Evolutionary conservation across 2,797 vertebrate genomes (phyloP).

Genomic region (Myripristis murdjan): DNA sequence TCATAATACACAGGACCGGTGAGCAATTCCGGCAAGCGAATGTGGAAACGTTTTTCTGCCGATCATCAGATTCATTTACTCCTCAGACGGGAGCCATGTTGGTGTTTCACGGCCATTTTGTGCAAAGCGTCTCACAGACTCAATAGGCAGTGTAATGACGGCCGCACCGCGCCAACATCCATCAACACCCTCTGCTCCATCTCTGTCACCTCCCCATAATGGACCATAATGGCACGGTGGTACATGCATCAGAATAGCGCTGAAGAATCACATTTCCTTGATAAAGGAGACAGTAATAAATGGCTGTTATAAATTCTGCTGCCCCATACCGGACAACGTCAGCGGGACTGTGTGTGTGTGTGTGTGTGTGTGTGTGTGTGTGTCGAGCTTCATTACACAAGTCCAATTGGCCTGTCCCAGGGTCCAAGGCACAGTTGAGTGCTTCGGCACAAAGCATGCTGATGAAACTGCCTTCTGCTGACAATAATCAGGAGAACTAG

Average conservation of each 20-base stretch:
- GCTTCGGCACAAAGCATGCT: conserved; percentile 84
- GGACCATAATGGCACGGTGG: conserved; percentile 66
- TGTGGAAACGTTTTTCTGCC: conserved; percentile 45
- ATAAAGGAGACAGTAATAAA: conserved; percentile 79
- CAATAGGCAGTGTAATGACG: conserved; percentile 65
- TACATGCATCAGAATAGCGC: conserved; percentile 59
- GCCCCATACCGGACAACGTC: conserved; percentile 53
- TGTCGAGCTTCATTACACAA: conserved; percentile 80
- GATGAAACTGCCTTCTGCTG: conserved; percentile 82
- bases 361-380: conserved; percentile 53
- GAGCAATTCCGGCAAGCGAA: conserved; percentile 46
- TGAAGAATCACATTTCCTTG: conserved; percentile 69
- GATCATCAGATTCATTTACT: conserved; percentile 47
- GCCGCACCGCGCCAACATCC: conserved; percentile 60
- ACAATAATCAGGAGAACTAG: conserved; percentile 83
- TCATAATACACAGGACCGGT: conserved; percentile 4
- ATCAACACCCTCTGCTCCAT: conserved; percentile 75
- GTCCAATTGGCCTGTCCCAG: conserved; percentile 76
- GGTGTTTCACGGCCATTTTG: conserved; percentile 80
- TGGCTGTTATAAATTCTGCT: conserved; percentile 73
- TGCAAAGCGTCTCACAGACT: conserved; percentile 46
- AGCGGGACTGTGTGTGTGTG: conserved; percentile 21
- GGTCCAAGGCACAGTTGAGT: conserved; percentile 82
- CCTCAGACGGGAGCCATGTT: conserved; percentile 70
- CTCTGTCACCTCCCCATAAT: conserved; percentile 75